Percentiles rank a stretch among this genome's conserved stretches.
Evolutionary conservation across 2,113 vertebrate genomes (phyloP).

Genomic region (Geococcyx californianus): DNA sequence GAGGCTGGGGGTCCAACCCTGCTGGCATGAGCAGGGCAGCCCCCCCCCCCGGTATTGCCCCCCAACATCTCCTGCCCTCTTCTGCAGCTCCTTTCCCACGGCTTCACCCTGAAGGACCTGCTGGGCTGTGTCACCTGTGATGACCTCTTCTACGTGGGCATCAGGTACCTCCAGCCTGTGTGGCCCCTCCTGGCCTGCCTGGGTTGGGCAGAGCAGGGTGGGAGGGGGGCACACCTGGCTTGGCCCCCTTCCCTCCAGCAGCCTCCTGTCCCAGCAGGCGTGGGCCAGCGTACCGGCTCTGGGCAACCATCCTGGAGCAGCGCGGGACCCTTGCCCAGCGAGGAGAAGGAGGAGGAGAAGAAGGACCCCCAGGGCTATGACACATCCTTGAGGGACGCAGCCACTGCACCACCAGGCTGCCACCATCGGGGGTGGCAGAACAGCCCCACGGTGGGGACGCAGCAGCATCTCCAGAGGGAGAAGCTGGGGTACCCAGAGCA

Average conservation of each 20-base stretch:
- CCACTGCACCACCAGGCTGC: not conserved
- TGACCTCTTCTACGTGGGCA: constrained; percentile 82
- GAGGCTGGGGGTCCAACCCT: no score
- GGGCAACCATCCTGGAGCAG: constrained; percentile 79
- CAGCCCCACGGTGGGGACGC: not conserved
- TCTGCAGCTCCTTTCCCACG: constrained; percentile 78
- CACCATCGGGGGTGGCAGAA: not conserved
- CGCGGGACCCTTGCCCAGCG: constrained; percentile 31
- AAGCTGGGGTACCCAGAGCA: not conserved
- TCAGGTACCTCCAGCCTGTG: constrained; percentile 54
- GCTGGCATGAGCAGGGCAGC: rapidly evolving
- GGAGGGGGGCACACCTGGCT: not conserved
- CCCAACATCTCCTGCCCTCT: not conserved
- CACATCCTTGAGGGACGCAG: no score
- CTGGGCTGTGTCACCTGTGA: constrained; percentile 79
- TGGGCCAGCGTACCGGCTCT: constrained; percentile 83
- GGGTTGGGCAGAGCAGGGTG: rapidly evolving
- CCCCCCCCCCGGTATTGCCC: not conserved
- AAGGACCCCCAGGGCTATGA: not conserved
- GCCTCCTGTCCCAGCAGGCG: constrained; percentile 66
- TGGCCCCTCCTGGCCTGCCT: not conserved
- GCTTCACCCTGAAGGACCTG: constrained; percentile 84
- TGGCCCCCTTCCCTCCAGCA: not conserved
- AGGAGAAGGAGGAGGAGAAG: not conserved
- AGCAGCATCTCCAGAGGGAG: rapidly evolving